A percentile compares a stretch with the other conserved stretches of the same genome.
Conservation (phyloP, 2,888 invertebrate species). For the Ectemnius lituratus region DNA sequence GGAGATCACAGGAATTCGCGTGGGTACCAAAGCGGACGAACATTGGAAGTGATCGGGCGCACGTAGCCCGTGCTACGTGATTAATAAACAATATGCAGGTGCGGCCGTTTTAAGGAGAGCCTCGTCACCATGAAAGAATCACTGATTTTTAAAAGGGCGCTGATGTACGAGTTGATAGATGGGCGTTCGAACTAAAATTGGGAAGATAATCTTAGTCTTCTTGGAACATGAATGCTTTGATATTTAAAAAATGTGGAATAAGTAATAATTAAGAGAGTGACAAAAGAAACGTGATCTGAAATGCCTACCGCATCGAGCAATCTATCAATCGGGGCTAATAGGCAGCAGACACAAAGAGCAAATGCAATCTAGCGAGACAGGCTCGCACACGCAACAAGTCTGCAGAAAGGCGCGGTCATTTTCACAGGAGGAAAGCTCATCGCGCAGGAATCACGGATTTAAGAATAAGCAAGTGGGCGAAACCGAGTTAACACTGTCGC, state of each 20-base stretch:
- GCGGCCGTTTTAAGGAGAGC: constrained; percentile 61
- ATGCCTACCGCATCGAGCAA: too few relatives aligned
- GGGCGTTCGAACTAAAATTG: too few relatives aligned
- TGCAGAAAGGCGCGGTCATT: constrained; percentile 36
- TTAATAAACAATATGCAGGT: constrained; percentile 65
- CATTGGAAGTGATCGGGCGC: constrained; percentile 33
- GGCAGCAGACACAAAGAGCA: too few relatives aligned
- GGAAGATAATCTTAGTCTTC: too few relatives aligned
- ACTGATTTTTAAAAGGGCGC: constrained; percentile 30
- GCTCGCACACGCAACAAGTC: too few relatives aligned
- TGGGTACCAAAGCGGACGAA: constrained; percentile 57
- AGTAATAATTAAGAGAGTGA: too few relatives aligned
- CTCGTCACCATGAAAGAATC: constrained; percentile 61
- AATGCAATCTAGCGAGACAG: too few relatives aligned
- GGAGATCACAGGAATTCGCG: constrained; percentile 52
- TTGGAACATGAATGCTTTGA: too few relatives aligned
- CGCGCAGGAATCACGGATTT: constrained; percentile 54
- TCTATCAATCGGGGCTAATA: too few relatives aligned
- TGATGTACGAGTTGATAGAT: constrained; percentile 27
- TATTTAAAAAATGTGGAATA: too few relatives aligned
- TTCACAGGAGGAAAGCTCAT: constrained; percentile 33
- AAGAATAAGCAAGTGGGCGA: constrained; percentile 47
- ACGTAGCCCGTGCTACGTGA: constrained; percentile 20
- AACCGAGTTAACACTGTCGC: constrained; percentile 46
- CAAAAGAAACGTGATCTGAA: too few relatives aligned